Conservation (phyloP, 2,113 vertebrate genomes). For the Sylvia atricapilla region DNA sequence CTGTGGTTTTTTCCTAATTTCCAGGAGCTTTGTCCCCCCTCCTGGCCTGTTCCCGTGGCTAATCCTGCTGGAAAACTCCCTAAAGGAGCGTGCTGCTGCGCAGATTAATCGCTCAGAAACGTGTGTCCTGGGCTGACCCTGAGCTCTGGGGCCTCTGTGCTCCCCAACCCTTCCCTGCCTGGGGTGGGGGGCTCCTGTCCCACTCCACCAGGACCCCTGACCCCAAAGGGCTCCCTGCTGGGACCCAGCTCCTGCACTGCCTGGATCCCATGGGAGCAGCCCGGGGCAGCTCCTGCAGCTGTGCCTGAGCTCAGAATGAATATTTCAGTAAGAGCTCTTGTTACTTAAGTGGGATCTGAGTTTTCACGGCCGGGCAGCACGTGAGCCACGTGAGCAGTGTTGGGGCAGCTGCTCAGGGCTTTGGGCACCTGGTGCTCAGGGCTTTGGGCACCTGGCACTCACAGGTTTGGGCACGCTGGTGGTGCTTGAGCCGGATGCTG, state of each 20-base stretch:
- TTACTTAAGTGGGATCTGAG: not conserved
- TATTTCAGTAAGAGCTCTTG: not conserved
- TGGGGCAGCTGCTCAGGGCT: not conserved
- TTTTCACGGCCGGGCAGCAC: not conserved
- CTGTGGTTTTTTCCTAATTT: not conserved
- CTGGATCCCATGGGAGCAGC: not conserved
- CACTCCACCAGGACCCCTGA: rapidly evolving
- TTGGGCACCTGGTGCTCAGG: not conserved
- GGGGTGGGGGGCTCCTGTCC: not conserved
- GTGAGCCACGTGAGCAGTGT: not conserved
- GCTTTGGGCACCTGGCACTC: not conserved
- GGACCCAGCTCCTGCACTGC: not conserved
- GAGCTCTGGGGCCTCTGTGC: not conserved
- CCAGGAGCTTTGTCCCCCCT: constrained; percentile 31
- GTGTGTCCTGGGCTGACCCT: not conserved
- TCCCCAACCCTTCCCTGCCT: not conserved
- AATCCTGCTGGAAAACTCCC: constrained; percentile 50
- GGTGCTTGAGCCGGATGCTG: rapidly evolving
- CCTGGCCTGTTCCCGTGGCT: not conserved
- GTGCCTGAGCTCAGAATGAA: not conserved
- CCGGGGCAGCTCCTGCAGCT: not conserved
- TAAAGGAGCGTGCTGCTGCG: not conserved
- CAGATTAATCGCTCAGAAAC: not conserved
- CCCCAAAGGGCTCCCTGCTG: not conserved
- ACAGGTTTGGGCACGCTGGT: not conserved